Evolutionary conservation across 1,140 invertebrate genomes (phyloP).

Genomic region (Scaptodrosophila lebanonensis): DNA sequence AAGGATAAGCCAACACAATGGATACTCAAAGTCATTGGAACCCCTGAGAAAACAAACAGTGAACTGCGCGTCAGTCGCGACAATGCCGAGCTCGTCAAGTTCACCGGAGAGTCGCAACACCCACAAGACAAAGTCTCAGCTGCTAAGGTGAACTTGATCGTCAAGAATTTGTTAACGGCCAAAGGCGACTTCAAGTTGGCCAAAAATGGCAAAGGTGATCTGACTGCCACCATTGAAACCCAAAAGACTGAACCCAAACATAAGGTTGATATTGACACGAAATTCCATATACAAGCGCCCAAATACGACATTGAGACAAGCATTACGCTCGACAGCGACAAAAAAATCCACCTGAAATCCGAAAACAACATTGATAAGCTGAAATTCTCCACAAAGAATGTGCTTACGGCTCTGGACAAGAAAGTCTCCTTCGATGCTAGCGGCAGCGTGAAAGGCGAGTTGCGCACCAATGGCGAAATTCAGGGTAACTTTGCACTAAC

Average conservation of each 20-base stretch:
- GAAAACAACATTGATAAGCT: constrained; percentile 79
- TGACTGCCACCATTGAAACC: constrained; percentile 78
- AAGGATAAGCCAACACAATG: constrained; percentile 57
- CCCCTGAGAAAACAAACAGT: constrained; percentile 56
- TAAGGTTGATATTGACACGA: constrained; percentile 81
- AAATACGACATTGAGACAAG: constrained; percentile 80
- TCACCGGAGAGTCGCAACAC: constrained; percentile 53
- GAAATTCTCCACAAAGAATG: constrained; percentile 81
- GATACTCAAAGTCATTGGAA: constrained; percentile 53
- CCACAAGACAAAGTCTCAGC: constrained; percentile 64
- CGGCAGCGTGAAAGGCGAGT: constrained; percentile 76
- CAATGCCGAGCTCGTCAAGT: constrained; percentile 41
- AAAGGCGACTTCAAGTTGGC: constrained; percentile 79
- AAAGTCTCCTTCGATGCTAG: constrained; percentile 79
- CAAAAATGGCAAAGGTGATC: constrained; percentile 80
- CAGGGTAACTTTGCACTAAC: constrained; percentile 60
- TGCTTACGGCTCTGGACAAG: constrained; percentile 77
- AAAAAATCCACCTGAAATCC: constrained; percentile 81
- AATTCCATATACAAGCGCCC: constrained; percentile 79
- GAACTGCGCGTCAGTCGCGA: constrained; percentile 46
- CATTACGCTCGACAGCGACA: constrained; percentile 83
- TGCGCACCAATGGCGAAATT: constrained; percentile 78
- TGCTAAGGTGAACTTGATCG: constrained; percentile 78
- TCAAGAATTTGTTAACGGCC: constrained; percentile 79
- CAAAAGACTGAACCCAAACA: constrained; percentile 79